phyloP scores from a whole-genome alignment of 2,888 invertebrate species.

The Agrotis segetum region DNA sequence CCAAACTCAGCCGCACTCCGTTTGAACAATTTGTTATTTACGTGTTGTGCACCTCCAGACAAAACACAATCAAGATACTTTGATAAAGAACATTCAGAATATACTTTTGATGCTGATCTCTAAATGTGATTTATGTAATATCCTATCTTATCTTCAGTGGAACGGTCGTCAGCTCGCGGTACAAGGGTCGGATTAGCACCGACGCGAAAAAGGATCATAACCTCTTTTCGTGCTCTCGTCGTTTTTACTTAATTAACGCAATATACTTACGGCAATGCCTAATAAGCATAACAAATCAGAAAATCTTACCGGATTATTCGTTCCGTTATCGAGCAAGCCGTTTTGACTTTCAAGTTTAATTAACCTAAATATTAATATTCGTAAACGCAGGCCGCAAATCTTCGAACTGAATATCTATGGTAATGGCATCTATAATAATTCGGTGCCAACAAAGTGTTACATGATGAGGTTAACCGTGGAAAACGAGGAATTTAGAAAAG shows the following conservation, averaged over 20 bases:
- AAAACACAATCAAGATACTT: slow-evolving; percentile 37
- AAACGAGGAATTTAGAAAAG: slow-evolving; percentile 44
- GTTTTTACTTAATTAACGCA: slow-evolving; percentile 54
- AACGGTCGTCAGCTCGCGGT: slow-evolving; percentile 15
- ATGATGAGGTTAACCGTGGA: slow-evolving; percentile 39
- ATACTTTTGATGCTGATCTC: slow-evolving; percentile 8
- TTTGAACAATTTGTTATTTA: slow-evolving; percentile 58
- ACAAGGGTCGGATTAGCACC: slow-evolving; percentile 44
- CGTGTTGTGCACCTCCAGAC: slow-evolving; percentile 54
- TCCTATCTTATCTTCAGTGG: slow-evolving; percentile 34
- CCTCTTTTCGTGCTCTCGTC: slow-evolving; percentile 35
- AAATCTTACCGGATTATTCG: slow-evolving; percentile 58
- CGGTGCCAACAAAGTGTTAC: slow-evolving; percentile 45
- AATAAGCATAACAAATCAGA: slow-evolving; percentile 28
- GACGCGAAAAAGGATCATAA: slow-evolving; percentile 45
- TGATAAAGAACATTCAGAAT: slow-evolving; percentile 17
- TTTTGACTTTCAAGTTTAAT: slow-evolving; percentile 64
- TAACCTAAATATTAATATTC: slow-evolving; percentile 64
- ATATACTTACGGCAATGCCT: slow-evolving; percentile 23
- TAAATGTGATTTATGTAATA: slow-evolving; percentile 34
- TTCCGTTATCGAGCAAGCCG: slow-evolving; percentile 54
- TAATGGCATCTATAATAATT: slow-evolving; percentile 56
- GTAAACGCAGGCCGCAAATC: slow-evolving; percentile 52
- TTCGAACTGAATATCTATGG: slow-evolving; percentile 56
- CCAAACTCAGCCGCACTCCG: slow-evolving; percentile 57